A percentile compares a stretch with the other conserved stretches of the same genome.
These are phyloP conservation scores for Dufourea novaeangliae DNA, from an alignment of 1,140 invertebrate species.

Conservation along the genomic window DNA sequence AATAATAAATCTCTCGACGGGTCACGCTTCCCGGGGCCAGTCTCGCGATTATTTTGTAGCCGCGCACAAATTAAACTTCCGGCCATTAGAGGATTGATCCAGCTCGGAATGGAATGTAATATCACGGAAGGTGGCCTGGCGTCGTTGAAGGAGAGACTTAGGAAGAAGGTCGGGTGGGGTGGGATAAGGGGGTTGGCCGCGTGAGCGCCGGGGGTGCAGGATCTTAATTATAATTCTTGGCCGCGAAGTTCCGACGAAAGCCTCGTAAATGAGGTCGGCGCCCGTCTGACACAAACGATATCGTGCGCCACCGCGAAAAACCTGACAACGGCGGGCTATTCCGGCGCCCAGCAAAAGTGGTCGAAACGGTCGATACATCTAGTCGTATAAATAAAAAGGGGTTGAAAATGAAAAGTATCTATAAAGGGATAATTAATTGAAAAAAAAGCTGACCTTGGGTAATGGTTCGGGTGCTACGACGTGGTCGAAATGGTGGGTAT, in stretches of 20 bases:
- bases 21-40: conserved; percentile 52
- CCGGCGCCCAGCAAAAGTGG: too few relatives aligned
- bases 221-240: conserved; percentile 81
- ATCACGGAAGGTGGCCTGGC: conserved; percentile 67
- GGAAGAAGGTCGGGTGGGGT: conserved; percentile 28
- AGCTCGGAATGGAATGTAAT: conserved; percentile 78
- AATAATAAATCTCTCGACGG: conserved; percentile 64
- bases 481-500: too few relatives aligned
- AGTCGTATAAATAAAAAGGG: too few relatives aligned
- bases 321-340: conserved; percentile 39
- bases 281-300: conserved; percentile 76
- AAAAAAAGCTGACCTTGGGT: too few relatives aligned
- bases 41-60: conserved; percentile 72
- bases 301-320: conserved; percentile 62
- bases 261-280: conserved; percentile 78
- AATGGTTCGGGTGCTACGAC: too few relatives aligned
- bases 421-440: too few relatives aligned
- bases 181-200: conserved; percentile 11
- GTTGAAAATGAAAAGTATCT: too few relatives aligned
- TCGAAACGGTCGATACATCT: too few relatives aligned
- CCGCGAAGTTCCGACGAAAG: conserved; percentile 77
- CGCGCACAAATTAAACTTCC: conserved; percentile 75
- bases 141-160: conserved; percentile 56
- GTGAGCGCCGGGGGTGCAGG: conserved; percentile 58
- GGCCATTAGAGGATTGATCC: conserved; percentile 79